Conservation (phyloP, 2,888 invertebrate species). For the Desoria tigrina region DNA sequence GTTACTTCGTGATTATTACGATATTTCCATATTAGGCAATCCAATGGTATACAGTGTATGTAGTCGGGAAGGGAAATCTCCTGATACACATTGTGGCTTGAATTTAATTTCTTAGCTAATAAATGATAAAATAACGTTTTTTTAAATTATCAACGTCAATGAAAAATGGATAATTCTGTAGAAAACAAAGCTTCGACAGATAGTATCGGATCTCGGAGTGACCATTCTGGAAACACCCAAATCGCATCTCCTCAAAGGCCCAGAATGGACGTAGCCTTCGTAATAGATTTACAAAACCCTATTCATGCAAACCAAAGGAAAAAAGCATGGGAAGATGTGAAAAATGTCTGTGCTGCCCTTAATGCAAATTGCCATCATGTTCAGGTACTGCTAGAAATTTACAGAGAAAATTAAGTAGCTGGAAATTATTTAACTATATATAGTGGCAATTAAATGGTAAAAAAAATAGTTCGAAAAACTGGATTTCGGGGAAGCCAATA, state of each 20-base stretch:
- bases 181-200: constrained; percentile 61
- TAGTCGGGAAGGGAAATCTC: too few relatives aligned
- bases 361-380: constrained; percentile 81
- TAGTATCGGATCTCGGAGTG: constrained; percentile 66
- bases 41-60: too few relatives aligned
- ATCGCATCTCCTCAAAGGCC: constrained; percentile 60
- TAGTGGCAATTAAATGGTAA: too few relatives aligned
- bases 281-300: constrained; percentile 75
- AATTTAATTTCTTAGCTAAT: too few relatives aligned
- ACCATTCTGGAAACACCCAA: constrained; percentile 60
- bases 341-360: constrained; percentile 73
- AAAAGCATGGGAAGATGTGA: constrained; percentile 80
- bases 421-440: too few relatives aligned
- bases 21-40: too few relatives aligned
- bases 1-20: not conserved
- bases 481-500: constrained; percentile 95
- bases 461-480: constrained; percentile 96
- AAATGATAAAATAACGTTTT: too few relatives aligned
- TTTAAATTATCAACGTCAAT: too few relatives aligned
- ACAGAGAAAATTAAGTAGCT: too few relatives aligned
- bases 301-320: constrained; percentile 74
- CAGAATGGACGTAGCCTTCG: constrained; percentile 76
- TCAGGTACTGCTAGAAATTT: too few relatives aligned
- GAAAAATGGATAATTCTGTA: constrained; percentile 16
- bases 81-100: too few relatives aligned